These are phyloP conservation scores for Bilobella aurantiaca DNA, from an alignment of 1,140 invertebrate species.

Conservation along the genomic window DNA sequence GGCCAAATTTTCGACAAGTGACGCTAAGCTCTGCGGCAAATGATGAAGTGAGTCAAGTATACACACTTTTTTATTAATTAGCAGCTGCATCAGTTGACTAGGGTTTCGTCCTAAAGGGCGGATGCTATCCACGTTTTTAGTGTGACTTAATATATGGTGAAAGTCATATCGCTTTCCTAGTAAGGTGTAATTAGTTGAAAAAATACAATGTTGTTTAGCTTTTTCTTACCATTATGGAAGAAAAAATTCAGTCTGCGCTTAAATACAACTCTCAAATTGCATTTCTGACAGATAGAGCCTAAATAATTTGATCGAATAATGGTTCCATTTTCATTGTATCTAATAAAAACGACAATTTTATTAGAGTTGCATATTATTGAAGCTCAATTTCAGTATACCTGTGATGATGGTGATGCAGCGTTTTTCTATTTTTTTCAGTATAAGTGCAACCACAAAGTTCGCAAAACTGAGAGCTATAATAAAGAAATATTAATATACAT, in stretches of 20 bases:
- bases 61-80: background rate
- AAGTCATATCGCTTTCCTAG: background rate
- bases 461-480: background rate
- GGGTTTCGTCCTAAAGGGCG: background rate
- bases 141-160: background rate
- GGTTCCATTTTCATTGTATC: background rate
- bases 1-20: background rate
- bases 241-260: background rate
- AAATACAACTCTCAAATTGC: background rate
- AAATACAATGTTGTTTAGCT: background rate
- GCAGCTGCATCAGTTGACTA: background rate
- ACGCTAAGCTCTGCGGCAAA: background rate
- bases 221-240: background rate
- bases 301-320: background rate
- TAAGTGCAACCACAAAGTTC: background rate
- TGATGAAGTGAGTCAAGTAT: background rate
- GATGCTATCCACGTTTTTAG: background rate
- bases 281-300: background rate
- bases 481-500: background rate
- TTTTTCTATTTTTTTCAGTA: background rate
- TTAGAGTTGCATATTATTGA: background rate
- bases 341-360: background rate
- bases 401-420: background rate
- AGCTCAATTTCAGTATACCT: background rate
- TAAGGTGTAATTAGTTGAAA: background rate